Conservation (phyloP, 2,113 vertebrate species). For the Theristicus caerulescens region DNA sequence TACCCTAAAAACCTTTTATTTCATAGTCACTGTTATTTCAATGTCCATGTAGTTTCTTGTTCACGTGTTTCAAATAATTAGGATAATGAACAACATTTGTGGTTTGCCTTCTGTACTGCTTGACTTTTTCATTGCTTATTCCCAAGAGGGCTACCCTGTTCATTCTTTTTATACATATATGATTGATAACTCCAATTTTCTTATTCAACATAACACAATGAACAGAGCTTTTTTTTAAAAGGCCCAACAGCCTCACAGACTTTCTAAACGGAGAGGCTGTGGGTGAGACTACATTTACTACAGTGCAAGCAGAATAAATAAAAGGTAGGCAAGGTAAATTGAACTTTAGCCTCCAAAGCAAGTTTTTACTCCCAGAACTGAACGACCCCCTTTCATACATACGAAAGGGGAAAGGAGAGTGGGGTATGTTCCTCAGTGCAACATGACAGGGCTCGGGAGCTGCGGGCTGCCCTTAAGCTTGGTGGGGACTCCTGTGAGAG, state of each 20-base stretch:
- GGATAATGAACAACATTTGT: background rate
- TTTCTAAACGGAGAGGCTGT: background rate
- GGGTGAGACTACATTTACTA: background rate
- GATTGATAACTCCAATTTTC: background rate
- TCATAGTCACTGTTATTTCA: background rate
- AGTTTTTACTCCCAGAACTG: background rate
- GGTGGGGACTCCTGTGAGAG: background rate
- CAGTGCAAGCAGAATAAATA: background rate
- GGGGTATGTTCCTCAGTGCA: background rate
- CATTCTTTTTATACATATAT: background rate
- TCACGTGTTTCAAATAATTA: background rate
- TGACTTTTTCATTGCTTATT: background rate
- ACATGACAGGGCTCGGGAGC: background rate
- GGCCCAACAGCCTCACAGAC: background rate
- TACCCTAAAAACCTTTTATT: background rate
- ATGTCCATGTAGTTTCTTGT: background rate
- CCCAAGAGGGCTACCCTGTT: background rate
- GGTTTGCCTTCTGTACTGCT: background rate
- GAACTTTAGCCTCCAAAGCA: slow-evolving; percentile 14
- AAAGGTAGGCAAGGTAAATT: background rate
- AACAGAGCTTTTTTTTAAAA: background rate
- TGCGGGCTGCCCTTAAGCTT: background rate
- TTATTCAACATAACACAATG: background rate
- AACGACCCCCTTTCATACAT: background rate
- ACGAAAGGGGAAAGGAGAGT: background rate